Percentiles rank a stretch among this genome's conserved stretches.
Evolutionary conservation across 2,888 invertebrate genomes (phyloP).

Genomic region (Cheilosia impressa): DNA sequence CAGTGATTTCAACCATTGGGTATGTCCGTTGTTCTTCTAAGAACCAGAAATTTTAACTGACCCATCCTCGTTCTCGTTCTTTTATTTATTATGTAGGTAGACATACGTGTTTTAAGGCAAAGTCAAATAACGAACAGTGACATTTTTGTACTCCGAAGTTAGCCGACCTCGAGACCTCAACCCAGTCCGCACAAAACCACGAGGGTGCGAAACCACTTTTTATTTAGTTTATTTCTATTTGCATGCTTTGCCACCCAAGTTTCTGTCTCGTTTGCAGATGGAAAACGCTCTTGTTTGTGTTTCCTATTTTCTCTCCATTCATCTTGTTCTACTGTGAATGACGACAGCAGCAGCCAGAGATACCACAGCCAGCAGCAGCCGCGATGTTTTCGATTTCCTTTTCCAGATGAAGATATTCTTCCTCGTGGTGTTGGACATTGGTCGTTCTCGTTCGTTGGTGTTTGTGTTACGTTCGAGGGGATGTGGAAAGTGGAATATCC

Average conservation of each 20-base stretch:
- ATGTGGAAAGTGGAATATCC: constrained; percentile 47
- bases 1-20: too few relatives aligned
- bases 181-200: background rate
- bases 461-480: background rate
- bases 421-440: background rate
- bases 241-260: background rate
- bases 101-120: too few relatives aligned
- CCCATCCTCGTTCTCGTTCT: too few relatives aligned
- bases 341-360: constrained; percentile 28
- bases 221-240: background rate
- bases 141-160: too few relatives aligned
- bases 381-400: constrained; percentile 45
- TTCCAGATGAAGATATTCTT: constrained; percentile 24
- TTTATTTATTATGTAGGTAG: too few relatives aligned
- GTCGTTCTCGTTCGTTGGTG: too few relatives aligned
- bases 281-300: constrained; percentile 9
- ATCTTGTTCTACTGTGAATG: constrained; percentile 28
- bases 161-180: background rate
- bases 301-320: constrained; percentile 10
- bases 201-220: background rate
- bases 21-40: too few relatives aligned
- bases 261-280: background rate
- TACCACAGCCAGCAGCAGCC: constrained; percentile 12
- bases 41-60: too few relatives aligned
- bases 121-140: too few relatives aligned